phyloP scores from a whole-genome alignment of 2,888 invertebrate species.

The Spicauda simplicius region DNA sequence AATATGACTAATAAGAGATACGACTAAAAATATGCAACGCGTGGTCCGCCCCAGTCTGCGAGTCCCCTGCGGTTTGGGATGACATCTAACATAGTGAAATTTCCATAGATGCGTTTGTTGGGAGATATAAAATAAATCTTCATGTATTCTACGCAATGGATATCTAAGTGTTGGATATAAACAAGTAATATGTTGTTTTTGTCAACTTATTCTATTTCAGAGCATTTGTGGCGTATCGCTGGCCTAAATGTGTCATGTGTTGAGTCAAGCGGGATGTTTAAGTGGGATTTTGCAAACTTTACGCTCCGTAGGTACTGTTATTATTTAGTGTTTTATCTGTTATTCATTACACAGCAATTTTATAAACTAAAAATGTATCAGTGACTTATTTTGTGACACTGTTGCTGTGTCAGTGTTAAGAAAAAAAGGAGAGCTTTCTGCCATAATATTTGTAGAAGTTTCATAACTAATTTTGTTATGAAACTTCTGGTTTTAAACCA shows the following conservation, averaged over 20 bases:
- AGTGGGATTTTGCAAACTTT: conserved; percentile 47
- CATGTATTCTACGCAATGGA: conserved; percentile 37
- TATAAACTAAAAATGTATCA: no score
- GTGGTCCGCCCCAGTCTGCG: conserved; percentile 54
- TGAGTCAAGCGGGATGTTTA: conserved; percentile 61
- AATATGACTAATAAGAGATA: conserved; percentile 70
- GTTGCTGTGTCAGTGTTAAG: no score
- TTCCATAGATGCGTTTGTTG: conserved; percentile 4
- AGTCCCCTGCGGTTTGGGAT: conserved; percentile 33
- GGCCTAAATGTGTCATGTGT: conserved; percentile 72
- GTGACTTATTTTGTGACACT: no score
- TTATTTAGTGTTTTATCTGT: neutral
- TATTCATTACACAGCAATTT: neutral
- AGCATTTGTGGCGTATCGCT: conserved; percentile 52
- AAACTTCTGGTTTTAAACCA: no score
- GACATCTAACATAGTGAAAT: conserved; percentile 26
- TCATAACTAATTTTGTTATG: no score
- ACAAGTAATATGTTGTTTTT: neutral
- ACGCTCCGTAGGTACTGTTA: neutral
- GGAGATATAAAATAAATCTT: neutral
- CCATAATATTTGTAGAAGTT: no score
- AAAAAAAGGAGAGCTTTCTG: no score
- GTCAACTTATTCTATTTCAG: conserved; percentile 41
- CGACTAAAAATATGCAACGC: conserved; percentile 69
- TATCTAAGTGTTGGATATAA: neutral